Evolutionary conservation across 2,113 vertebrate genomes (phyloP), one percentile per base, ranked within the genome.

Genomic region (Madoqua kirkii): DNA sequence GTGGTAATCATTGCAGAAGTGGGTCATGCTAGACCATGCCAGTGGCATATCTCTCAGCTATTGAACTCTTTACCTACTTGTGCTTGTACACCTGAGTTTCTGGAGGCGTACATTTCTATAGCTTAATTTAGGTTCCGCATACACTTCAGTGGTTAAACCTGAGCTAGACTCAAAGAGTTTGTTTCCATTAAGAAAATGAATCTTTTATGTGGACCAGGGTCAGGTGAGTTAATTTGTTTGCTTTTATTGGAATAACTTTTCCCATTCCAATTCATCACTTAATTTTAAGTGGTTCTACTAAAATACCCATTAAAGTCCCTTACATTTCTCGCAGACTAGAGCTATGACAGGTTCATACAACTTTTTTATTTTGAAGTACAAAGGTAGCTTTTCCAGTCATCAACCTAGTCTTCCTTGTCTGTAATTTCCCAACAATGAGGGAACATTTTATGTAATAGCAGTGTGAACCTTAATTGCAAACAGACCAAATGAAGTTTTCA

Each of bases 1-100:
- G 96, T 98, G 98, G 98, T 98, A 99, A 98, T 99, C 98, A 96
- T 97, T 98, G 97, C 90, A 98, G 98, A 99, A 99, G 98, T 98
- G 98, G 98, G 98, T 99, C 99, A 98, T 97, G 92, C 97, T 96
- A 96, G 98, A 98, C 98, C 98, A 98, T 25, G 93, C 98, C 98
- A 93, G 95, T 92, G 87, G 95, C 93, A 5, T 45, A 94, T 96
- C 98, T 98, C 57, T 76, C 96, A 86, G 59, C 98, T 88, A 12
- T 43, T 29, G 98, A 97, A 98, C 97, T 89, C 97, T 98, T 15
- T 93, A 89, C 98, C 97, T 98, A 95, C 91, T 98, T 97, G 97
- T 96, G 98, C 98, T 96, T 93, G 85, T 87, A 4, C 98, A 94
- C 97, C 97, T 96, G 94, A 83, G 84, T n/a, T 78, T 40, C 89